A percentile compares a stretch with the other conserved stretches of the same genome.
phyloP scores from a whole-genome alignment of 2,113 vertebrate genomes.

The Chaetodon trifascialis region DNA sequence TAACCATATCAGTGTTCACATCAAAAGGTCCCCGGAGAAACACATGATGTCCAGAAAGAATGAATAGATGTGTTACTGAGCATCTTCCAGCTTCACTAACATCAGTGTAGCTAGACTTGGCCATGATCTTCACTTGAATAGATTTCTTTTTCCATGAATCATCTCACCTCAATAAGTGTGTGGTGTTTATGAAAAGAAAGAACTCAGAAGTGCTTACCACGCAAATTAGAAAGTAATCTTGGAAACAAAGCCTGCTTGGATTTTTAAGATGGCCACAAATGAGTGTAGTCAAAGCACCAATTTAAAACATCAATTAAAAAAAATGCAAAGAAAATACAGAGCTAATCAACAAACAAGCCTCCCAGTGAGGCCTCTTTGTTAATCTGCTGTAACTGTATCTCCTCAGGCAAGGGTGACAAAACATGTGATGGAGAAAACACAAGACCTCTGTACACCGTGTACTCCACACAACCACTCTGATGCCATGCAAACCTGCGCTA shows the following conservation, averaged over 20 bases:
- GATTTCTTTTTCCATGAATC: slow-evolving; percentile 9
- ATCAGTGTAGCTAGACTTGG: slow-evolving; percentile 33
- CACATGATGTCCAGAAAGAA: slow-evolving; percentile 31
- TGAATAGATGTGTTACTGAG: slow-evolving; percentile 6
- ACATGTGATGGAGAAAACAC: slow-evolving; percentile 26
- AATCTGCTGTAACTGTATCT: slow-evolving; percentile 16
- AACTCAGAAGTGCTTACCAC: slow-evolving; percentile 8
- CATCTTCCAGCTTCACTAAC: slow-evolving; percentile 20
- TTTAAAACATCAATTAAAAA: slow-evolving; percentile 47
- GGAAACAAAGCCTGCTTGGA: slow-evolving; percentile 41
- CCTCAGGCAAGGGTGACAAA: slow-evolving; percentile 3
- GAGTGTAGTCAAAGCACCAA: slow-evolving; percentile 13
- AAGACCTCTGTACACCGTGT: slow-evolving; percentile 25
- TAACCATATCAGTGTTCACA: slow-evolving; percentile 35
- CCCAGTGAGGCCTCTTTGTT: slow-evolving; percentile 28
- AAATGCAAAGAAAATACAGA: slow-evolving; percentile 2
- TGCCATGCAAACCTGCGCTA: slow-evolving; percentile 52
- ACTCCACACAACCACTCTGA: slow-evolving; percentile 26
- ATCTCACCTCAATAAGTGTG: slow-evolving; percentile 33
- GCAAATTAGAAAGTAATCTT: slow-evolving; percentile 36
- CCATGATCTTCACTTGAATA: slow-evolving; percentile 45
- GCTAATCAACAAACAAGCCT: slow-evolving; percentile 26
- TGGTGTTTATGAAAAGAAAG: slow-evolving; percentile 4
- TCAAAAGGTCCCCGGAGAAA: slow-evolving; percentile 19
- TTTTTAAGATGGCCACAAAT: slow-evolving; percentile 35